Conservation (phyloP, 1,140 invertebrate species). For the Aethina tumida region DNA sequence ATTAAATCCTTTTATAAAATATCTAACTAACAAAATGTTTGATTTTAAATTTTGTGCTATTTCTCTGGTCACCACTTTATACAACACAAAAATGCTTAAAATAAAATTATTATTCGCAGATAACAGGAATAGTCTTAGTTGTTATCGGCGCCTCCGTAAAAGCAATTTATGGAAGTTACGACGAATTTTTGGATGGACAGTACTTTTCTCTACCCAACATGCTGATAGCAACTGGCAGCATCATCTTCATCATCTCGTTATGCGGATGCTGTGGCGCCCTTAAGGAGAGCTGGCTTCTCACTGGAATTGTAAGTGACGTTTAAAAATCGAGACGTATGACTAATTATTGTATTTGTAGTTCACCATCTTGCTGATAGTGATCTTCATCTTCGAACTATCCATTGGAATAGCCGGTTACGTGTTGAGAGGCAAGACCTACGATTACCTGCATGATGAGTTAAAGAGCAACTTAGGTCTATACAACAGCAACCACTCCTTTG, state of each 20-base stretch:
- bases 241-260: conserved; percentile 74
- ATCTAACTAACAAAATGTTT: too few species aligned
- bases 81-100: too few species aligned
- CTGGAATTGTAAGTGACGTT: conserved; percentile 56
- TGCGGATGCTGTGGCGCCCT: conserved; percentile 81
- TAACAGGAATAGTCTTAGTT: conserved; percentile 43
- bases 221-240: conserved; percentile 65
- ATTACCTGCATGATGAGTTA: conserved; percentile 49
- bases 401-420: conserved; percentile 78
- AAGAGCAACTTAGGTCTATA: conserved; percentile 56
- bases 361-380: conserved; percentile 63
- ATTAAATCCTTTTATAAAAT: too few species aligned
- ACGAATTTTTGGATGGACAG: conserved; percentile 48
- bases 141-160: conserved; percentile 60
- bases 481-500: conserved; percentile 29
- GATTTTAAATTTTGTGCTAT: too few species aligned
- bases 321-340: conserved; percentile 3
- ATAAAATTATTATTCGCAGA: too few species aligned
- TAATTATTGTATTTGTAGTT: conserved; percentile 53
- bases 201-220: conserved; percentile 67
- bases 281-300: conserved; percentile 77
- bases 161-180: conserved; percentile 52
- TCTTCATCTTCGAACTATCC: conserved; percentile 76
- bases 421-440: conserved; percentile 55
- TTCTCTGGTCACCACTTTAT: too few species aligned